Percentiles rank a stretch among this genome's conserved stretches.
Conservation (phyloP, 2,113 vertebrate species). For the Erythrocercus mccallii region DNA sequence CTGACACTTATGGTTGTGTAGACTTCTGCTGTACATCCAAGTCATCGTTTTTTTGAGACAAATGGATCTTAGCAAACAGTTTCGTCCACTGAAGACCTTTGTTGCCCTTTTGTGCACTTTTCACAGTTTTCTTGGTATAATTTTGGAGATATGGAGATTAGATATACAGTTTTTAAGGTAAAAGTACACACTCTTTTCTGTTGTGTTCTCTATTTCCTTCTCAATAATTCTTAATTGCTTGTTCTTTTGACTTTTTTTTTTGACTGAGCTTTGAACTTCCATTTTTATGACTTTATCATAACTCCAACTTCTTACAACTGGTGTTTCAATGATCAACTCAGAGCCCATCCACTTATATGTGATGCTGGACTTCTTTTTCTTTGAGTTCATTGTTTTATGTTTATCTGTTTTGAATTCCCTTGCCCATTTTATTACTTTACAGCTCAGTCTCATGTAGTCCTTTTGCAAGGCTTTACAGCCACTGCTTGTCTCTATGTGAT, state of each 20-base stretch:
- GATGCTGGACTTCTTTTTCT: neutral
- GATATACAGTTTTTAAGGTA: neutral
- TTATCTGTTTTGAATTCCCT: neutral
- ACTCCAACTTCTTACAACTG: neutral
- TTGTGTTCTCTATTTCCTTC: neutral
- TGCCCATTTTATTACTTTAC: neutral
- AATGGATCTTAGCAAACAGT: neutral
- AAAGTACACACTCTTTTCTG: neutral
- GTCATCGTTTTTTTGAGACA: neutral
- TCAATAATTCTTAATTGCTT: neutral
- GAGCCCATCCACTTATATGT: neutral
- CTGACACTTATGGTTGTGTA: neutral
- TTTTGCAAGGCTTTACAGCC: neutral
- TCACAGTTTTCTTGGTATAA: neutral
- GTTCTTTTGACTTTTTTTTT: neutral
- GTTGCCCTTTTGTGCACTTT: neutral
- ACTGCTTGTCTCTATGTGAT: neutral
- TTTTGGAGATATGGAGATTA: neutral
- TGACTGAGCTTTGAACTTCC: neutral
- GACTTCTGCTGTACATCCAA: neutral
- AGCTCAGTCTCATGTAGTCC: neutral
- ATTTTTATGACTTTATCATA: neutral
- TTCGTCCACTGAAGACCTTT: neutral
- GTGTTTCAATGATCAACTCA: neutral
- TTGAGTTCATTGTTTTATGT: neutral